A percentile compares a stretch with the other conserved stretches of the same genome.
phyloP scores from a whole-genome alignment of 2,797 vertebrate genomes.

The Prunella strophiata region DNA sequence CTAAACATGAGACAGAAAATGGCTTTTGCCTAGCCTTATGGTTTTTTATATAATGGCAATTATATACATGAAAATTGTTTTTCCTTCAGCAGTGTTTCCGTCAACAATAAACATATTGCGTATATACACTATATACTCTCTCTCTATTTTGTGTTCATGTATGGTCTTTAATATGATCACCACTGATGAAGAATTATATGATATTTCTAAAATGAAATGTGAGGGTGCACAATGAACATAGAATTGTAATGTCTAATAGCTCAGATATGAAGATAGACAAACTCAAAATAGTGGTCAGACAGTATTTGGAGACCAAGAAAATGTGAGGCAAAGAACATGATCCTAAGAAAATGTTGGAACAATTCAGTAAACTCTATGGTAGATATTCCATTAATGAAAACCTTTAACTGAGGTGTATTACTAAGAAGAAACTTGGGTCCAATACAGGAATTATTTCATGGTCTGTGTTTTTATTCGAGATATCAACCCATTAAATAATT shows the following conservation, averaged over 20 bases:
- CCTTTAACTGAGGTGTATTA: not conserved
- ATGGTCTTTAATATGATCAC: not conserved
- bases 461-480: not conserved
- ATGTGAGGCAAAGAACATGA: fast-evolving
- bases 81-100: not conserved
- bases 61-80: not conserved
- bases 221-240: not conserved
- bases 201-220: not conserved
- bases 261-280: not conserved
- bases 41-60: not conserved
- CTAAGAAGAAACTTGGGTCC: not conserved
- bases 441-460: not conserved
- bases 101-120: not conserved
- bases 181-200: not conserved
- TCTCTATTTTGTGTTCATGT: not conserved
- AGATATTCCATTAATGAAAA: not conserved
- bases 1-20: not conserved
- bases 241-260: not conserved
- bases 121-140: not conserved
- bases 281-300: not conserved
- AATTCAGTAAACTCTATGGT: not conserved
- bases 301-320: not conserved
- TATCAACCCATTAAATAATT: not conserved
- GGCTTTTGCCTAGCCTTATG: not conserved
- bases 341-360: not conserved